A percentile compares a stretch with the other conserved stretches of the same genome.
These are phyloP conservation scores for Crypturellus tataupa DNA, from an alignment of 2,797 vertebrate genomes.

Conservation along the genomic window DNA sequence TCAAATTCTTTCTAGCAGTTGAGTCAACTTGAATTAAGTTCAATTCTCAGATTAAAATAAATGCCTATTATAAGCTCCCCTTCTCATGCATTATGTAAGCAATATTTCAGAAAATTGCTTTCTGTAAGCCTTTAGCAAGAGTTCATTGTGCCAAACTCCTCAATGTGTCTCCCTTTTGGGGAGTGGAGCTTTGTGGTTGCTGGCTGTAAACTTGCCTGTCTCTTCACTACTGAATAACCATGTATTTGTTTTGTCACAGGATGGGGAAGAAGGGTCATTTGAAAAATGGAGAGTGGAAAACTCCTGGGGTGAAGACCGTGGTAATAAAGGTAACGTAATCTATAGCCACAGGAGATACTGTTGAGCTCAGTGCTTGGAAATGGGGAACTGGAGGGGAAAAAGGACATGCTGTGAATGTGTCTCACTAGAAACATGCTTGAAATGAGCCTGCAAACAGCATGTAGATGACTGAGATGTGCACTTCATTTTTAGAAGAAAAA, in stretches of 20 bases:
- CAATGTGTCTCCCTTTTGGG: neutral
- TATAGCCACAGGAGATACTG: neutral
- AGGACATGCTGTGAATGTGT: neutral
- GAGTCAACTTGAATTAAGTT: neutral
- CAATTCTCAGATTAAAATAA: neutral
- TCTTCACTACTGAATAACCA: neutral
- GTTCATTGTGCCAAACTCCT: neutral
- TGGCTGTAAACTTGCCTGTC: neutral
- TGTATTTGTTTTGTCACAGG: conserved; percentile 72
- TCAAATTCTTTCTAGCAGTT: neutral
- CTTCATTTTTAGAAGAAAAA: neutral
- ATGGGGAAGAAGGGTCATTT: conserved; percentile 87
- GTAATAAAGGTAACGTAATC: conserved; percentile 92
- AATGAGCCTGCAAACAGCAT: neutral
- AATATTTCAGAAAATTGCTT: neutral
- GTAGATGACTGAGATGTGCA: neutral
- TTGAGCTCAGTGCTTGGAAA: neutral
- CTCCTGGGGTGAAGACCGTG: conserved; percentile 98
- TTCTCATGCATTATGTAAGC: neutral
- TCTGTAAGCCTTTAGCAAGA: neutral
- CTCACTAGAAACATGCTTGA: neutral
- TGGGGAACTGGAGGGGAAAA: neutral
- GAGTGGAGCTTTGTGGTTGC: neutral
- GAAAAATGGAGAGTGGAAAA: conserved; percentile 99
- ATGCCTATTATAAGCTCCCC: neutral